A percentile compares a stretch with the other conserved stretches of the same genome.
phyloP scores from a whole-genome alignment of 92 coral and sea anemone genomes.

The Nematostella vectensis region DNA sequence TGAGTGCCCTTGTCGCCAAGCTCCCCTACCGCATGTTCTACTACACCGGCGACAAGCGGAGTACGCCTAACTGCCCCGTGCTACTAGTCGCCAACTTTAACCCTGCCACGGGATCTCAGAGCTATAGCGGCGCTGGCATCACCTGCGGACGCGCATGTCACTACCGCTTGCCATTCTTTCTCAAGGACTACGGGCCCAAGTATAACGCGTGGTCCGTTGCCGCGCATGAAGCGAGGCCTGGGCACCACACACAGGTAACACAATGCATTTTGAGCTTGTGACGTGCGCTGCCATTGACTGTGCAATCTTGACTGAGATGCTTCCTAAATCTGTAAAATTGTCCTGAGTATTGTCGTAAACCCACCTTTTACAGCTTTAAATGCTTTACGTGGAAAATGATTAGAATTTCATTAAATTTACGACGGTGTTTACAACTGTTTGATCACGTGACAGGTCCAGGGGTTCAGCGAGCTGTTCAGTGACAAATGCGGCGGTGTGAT shows the following conservation, averaged over 20 bases:
- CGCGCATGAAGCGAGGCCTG: slow-evolving; percentile 98
- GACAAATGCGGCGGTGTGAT: slow-evolving; percentile 71
- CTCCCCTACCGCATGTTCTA: slow-evolving; percentile 72
- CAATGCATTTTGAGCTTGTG: too few species aligned
- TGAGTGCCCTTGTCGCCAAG: slow-evolving; percentile 66
- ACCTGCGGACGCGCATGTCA: slow-evolving; percentile 37
- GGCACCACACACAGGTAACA: slow-evolving; percentile 95
- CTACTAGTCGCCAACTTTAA: slow-evolving; percentile 85
- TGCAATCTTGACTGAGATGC: too few species aligned
- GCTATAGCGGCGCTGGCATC: slow-evolving; percentile 46
- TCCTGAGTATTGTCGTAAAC: too few species aligned
- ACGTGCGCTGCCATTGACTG: too few species aligned
- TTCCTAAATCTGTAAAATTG: too few species aligned
- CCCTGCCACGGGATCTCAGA: slow-evolving; percentile 96
- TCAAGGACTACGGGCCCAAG: slow-evolving; percentile 87
- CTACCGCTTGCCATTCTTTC: slow-evolving; percentile 77
- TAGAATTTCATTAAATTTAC: too few species aligned
- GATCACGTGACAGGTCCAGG: slow-evolving; percentile 76
- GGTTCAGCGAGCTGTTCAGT: slow-evolving; percentile 62
- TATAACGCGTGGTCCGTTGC: slow-evolving; percentile 95
- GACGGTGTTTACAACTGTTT: too few species aligned
- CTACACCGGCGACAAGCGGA: slow-evolving; percentile 67
- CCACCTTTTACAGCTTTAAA: too few species aligned
- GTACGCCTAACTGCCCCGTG: slow-evolving; percentile 90
- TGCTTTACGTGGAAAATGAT: too few species aligned